Percentiles rank a stretch among this genome's conserved stretches.
phyloP scores from a whole-genome alignment of 2,113 vertebrate genomes.

The Ceyx melanurus region DNA sequence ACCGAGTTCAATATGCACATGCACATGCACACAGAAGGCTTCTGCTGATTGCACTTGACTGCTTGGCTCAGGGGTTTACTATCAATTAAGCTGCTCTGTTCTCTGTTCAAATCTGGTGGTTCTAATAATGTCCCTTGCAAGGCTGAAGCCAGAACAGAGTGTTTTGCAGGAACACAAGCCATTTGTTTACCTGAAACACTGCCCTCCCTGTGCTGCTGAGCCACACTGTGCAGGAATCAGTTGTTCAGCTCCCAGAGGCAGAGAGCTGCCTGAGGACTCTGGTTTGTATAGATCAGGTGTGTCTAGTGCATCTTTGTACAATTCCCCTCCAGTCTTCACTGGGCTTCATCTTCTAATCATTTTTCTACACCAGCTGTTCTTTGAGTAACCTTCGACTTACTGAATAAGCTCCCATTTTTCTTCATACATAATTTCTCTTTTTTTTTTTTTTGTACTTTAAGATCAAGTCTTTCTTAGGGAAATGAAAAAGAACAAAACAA shows the following conservation, averaged over 20 bases:
- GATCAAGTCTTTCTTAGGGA: neutral
- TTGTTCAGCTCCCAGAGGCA: constrained; percentile 1
- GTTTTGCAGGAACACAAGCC: neutral
- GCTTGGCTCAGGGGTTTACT: neutral
- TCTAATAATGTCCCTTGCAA: neutral
- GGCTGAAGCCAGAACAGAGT: neutral
- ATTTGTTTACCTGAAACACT: neutral
- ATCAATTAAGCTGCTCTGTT: neutral
- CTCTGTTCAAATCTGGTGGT: neutral
- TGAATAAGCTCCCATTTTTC: constrained; percentile 39
- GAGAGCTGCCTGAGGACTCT: neutral
- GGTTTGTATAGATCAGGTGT: neutral
- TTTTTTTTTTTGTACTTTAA: neutral
- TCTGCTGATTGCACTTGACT: neutral
- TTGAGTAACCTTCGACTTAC: constrained; percentile 49
- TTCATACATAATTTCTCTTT: constrained; percentile 17
- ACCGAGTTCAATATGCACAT: neutral
- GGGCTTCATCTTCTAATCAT: constrained; percentile 57
- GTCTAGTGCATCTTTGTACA: neutral
- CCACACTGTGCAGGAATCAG: neutral
- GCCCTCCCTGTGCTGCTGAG: neutral
- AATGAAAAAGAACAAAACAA: constrained; percentile 34
- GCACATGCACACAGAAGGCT: neutral
- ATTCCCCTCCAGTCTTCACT: constrained; percentile 25
- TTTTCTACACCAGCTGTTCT: constrained; percentile 58